Base-by-base conservation (phyloP, 1,140 invertebrate genomes). In the Solen grandis region DNA sequence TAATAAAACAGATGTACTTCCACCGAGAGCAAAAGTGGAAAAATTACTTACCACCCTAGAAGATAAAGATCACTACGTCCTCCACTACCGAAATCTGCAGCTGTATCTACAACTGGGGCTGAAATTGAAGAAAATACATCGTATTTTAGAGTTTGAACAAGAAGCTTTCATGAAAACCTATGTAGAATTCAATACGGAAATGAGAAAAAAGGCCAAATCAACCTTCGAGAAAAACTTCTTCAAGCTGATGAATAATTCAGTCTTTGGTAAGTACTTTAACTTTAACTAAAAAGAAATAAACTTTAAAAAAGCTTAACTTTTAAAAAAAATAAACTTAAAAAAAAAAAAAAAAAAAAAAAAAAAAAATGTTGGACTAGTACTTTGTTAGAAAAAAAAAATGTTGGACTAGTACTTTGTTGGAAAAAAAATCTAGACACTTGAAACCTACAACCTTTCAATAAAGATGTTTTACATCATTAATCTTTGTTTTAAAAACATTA, bases 211-310 rank as follows among this genome's bases (percentile, higher is more conserved):
- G 57, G 89, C 92, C 25, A 90, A 73, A 46, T 90, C 86, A 72
- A 87, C 86, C 31, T 93, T 93, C 85, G 87, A 90, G 83, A 90
- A 92, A 84, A 87, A 93, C 63, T 77, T 76, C 46, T 76, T 38
- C 73, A 76, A 76, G 25, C 19, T 76, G 27, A 63, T 78, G 46
- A 62, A 66, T 55, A 62, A 65, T n/a, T 38, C 46, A 10, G 57
- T 70, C 1, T 68, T 63, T 38, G 66, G 52, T 66, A 76, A 52
- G 41, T 74, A 69, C 22, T 31, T 72, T 29, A 13, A n/a, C 16
- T 70, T 52, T 70, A 19, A 46, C 25, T 66, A n/a, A 5, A 38
- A 16, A 3, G 3, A 25, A 8, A 13, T 13, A 38, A 38, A 31
- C 25, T 25, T 22, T 50, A 50, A 69, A 46, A 22, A 4, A 27